Evolutionary conservation across 2,797 vertebrate species (phyloP).

Genomic region (Tapirus indicus): DNA sequence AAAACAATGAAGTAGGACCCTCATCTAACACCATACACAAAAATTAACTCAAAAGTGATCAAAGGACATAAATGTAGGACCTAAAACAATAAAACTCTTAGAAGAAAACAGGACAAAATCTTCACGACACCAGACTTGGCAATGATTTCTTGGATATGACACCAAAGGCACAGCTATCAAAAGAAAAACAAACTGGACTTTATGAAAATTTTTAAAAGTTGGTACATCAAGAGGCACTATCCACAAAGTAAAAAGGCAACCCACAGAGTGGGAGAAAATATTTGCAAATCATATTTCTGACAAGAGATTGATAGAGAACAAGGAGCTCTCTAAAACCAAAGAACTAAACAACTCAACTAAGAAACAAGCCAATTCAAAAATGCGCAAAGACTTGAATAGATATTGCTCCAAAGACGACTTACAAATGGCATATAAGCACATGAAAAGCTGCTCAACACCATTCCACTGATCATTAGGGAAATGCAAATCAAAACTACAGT

Average conservation of each 20-base stretch:
- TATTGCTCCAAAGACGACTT: background rate
- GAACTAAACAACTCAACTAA: background rate
- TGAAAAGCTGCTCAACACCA: background rate
- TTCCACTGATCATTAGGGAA: background rate
- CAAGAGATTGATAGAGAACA: background rate
- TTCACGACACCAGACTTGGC: background rate
- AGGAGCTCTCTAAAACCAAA: background rate
- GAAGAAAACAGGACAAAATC: background rate
- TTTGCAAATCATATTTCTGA: background rate
- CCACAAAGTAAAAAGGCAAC: background rate
- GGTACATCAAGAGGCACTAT: background rate
- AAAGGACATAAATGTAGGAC: background rate
- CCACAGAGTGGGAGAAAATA: background rate
- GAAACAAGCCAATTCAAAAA: background rate
- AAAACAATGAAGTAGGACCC: background rate
- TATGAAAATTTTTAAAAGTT: background rate
- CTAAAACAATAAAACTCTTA: background rate
- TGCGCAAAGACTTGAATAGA: background rate
- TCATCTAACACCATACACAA: background rate
- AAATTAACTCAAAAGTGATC: background rate
- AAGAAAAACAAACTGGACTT: background rate
- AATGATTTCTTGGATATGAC: background rate
- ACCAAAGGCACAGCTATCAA: background rate
- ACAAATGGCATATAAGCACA: too few species aligned
- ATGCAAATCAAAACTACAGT: fast-evolving